These are phyloP conservation scores for Chaetoderma sp. DNA, from an alignment of 2,888 invertebrate species.

Conservation along the genomic window DNA sequence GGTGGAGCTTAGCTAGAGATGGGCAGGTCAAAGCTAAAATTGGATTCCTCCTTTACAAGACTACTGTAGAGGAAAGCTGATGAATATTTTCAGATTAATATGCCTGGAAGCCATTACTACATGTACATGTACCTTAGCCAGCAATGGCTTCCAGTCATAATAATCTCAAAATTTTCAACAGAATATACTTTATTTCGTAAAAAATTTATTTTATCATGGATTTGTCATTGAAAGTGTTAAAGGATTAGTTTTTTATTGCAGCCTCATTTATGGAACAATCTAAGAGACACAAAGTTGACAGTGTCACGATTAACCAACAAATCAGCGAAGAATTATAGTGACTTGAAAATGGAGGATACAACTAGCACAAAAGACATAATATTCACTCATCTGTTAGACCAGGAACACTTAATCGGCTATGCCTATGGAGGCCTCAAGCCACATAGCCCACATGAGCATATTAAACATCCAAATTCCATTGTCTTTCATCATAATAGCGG, in stretches of 20 bases:
- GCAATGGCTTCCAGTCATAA: too few relatives aligned
- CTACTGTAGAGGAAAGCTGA: too few relatives aligned
- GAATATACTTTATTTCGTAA: too few relatives aligned
- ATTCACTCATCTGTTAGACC: background rate
- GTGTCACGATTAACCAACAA: conserved; percentile 55
- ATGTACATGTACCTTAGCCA: too few relatives aligned
- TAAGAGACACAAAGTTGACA: conserved; percentile 56
- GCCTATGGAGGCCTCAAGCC: conserved; percentile 62
- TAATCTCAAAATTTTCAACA: too few relatives aligned
- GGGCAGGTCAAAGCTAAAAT: too few relatives aligned
- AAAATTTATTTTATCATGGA: too few relatives aligned
- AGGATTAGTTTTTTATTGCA: conserved; percentile 41
- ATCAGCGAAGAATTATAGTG: conserved; percentile 2
- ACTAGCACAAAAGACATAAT: background rate
- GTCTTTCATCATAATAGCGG: conserved; percentile 58
- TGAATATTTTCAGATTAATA: too few relatives aligned
- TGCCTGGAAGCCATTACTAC: too few relatives aligned
- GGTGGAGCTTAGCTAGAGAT: too few relatives aligned
- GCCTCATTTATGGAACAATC: conserved; percentile 59
- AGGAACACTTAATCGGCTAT: conserved; percentile 48
- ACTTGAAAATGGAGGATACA: background rate
- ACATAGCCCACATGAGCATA: conserved; percentile 57
- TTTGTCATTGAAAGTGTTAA: too few relatives aligned
- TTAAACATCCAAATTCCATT: conserved; percentile 56
- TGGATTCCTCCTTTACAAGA: too few relatives aligned